Base-by-base conservation (phyloP, 2,888 invertebrate genomes). In the Syrphus vitripennis region DNA sequence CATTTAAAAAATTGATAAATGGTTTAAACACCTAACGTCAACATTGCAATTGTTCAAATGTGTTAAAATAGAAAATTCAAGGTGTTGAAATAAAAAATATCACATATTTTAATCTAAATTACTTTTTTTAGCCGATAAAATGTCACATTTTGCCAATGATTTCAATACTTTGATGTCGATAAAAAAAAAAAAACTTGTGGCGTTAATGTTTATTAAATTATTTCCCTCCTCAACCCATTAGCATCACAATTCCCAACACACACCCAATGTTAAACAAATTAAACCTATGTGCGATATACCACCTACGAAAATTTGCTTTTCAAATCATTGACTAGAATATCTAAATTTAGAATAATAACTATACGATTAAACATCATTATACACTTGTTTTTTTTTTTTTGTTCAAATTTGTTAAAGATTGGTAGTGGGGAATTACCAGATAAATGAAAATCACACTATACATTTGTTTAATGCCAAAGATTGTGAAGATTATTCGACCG, bases 101-200 rank as follows among this genome's bases (percentile, higher is more conserved):
- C 69, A 21, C 65, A 59, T 21, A 71, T 40, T 42, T 29, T 12
- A 34, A 83, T 79, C 79, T 70, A 57, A 65, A 29, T 75, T 50
- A 71, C 61, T 79, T 79, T 57, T 70, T 65, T 53, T 75, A n/a
- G 19, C 21, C 65, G 50, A 71, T 83, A 57, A 76, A 76, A 75
- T 71, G 57, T 75, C 59, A 80, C 21, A 59, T 37, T 21, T 37
- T 14, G 7, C 9, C 34, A 59, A 34, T 59, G 34, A 9, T 59
- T 37, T 37, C 14, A 59, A 21, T 59, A 31, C 3, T 21, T 24
- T 26, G 10, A 61, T 40, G n/a, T n/a, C n/a, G n/a, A n/a, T n/a
- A n/a, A n/a, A n/a, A n/a, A n/a, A n/a, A 26, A 63, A 61, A 63
- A 40, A 26, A 42, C 4, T 5, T 16, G 5, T 45, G 65, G 65